phyloP scores from a whole-genome alignment of 2,888 invertebrate genomes.

The Aspidapion aeneum region DNA sequence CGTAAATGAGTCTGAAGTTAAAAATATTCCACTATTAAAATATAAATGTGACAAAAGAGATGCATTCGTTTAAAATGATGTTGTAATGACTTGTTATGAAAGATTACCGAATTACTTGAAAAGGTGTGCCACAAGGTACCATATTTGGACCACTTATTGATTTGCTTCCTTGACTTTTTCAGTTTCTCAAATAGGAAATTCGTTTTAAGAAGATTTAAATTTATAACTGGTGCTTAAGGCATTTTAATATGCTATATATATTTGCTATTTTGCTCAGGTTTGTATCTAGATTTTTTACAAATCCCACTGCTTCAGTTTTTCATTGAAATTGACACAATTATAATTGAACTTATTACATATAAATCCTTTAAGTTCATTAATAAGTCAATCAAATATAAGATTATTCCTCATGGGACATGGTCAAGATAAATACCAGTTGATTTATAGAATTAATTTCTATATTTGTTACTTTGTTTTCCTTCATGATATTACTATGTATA shows the following conservation, averaged over 20 bases:
- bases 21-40: no score
- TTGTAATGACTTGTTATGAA: background rate
- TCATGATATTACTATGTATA: no score
- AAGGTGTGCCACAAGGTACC: background rate
- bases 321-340: background rate
- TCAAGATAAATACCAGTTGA: background rate
- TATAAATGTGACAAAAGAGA: no score
- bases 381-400: background rate
- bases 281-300: no score
- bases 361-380: background rate
- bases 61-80: no score
- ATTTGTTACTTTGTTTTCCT: background rate
- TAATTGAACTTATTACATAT: background rate
- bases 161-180: background rate
- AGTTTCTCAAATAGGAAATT: background rate
- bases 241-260: background rate
- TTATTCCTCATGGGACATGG: background rate
- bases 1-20: no score
- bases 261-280: no score
- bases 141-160: background rate
- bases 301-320: no score
- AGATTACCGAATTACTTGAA: background rate
- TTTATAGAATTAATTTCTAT: background rate
- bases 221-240: background rate
- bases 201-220: background rate